A percentile compares a stretch with the other conserved stretches of the same genome.
These are phyloP conservation scores for Hesperophylax magnus DNA, from an alignment of 1,140 invertebrate genomes.

Conservation along the genomic window DNA sequence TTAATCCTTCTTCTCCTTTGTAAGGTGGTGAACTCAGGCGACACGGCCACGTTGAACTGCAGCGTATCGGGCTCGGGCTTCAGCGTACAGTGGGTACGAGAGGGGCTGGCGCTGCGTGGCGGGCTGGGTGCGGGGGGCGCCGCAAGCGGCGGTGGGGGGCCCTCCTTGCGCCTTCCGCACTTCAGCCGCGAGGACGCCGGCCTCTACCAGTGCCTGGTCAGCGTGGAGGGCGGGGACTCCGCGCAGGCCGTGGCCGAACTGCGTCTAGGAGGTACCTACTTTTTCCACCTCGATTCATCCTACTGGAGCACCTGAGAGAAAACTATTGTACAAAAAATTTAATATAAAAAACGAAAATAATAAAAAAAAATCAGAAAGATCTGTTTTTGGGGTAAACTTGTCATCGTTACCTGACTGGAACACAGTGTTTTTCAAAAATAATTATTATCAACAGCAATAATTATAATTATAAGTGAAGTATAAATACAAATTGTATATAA, in stretches of 20 bases:
- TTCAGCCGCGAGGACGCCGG: constrained; percentile 81
- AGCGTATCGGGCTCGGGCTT: constrained; percentile 79
- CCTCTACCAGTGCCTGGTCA: constrained; percentile 87
- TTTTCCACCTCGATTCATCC: too few relatives aligned
- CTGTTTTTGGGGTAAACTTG: too few relatives aligned
- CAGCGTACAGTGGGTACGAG: constrained; percentile 79
- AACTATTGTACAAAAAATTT: too few relatives aligned
- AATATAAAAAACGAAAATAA: too few relatives aligned
- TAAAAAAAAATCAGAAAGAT: too few relatives aligned
- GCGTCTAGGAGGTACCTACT: constrained; percentile 76
- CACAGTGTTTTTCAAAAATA: too few relatives aligned
- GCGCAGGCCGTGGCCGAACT: constrained; percentile 82
- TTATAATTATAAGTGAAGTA: too few relatives aligned
- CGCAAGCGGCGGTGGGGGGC: neutral
- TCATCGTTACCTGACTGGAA: too few relatives aligned
- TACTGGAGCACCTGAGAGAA: too few relatives aligned
- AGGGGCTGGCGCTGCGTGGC: constrained; percentile 60
- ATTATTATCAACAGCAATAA: too few relatives aligned
- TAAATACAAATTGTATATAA: too few relatives aligned
- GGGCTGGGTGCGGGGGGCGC: neutral
- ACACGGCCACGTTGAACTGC: constrained; percentile 83
- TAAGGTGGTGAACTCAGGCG: constrained; percentile 85
- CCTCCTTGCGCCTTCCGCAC: constrained; percentile 70
- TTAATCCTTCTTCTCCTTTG: neutral
- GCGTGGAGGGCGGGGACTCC: constrained; percentile 76